Conservation (phyloP, 2,888 invertebrate species). For the Cecidostiba fungosa region DNA sequence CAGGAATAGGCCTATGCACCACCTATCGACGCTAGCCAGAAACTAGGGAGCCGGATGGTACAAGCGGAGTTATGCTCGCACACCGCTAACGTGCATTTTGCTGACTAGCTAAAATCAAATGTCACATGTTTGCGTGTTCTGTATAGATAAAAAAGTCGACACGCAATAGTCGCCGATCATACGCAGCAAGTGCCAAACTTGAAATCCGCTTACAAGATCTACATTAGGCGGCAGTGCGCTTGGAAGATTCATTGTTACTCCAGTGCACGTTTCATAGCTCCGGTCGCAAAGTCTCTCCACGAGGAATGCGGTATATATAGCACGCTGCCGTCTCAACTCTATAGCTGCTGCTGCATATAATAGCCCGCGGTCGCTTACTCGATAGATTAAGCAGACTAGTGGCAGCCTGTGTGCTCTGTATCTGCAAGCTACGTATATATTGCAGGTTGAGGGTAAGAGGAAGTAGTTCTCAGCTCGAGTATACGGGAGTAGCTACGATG, state of each 20-base stretch:
- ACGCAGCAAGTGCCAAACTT: not conserved
- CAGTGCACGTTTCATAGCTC: constrained; percentile 25
- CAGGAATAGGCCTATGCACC: too few relatives aligned
- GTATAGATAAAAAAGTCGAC: too few relatives aligned
- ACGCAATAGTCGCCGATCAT: too few relatives aligned
- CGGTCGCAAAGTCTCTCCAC: constrained; percentile 7
- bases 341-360: constrained; percentile 1
- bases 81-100: too few relatives aligned
- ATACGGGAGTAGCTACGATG: constrained; percentile 4
- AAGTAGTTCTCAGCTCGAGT: constrained; percentile 25
- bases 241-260: constrained; percentile 27
- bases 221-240: not conserved
- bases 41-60: too few relatives aligned
- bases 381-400: constrained; percentile 49
- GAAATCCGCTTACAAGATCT: not conserved
- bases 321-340: not conserved
- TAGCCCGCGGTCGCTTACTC: constrained; percentile 32
- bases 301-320: not conserved
- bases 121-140: too few relatives aligned
- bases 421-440: not conserved
- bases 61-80: too few relatives aligned
- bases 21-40: too few relatives aligned
- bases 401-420: not conserved
- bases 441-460: not conserved
- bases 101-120: too few relatives aligned